Conservation (phyloP, 1,140 invertebrate genomes). For the Monomorium pharaonis region DNA sequence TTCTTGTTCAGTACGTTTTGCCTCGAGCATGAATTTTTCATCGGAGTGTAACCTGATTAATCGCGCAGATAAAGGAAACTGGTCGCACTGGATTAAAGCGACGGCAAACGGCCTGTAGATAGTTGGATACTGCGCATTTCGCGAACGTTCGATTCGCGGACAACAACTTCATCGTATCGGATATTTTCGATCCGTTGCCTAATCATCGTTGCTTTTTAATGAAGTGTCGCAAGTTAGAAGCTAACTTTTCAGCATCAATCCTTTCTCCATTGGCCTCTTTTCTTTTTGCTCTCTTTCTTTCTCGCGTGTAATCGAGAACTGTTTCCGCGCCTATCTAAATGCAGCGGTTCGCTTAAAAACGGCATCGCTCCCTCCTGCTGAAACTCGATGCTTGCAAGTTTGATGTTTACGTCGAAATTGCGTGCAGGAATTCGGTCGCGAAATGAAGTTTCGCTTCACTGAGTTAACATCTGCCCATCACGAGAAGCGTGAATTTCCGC, state of each 20-base stretch:
- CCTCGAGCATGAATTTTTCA: not conserved
- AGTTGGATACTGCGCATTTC: not conserved
- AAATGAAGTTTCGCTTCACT: not conserved
- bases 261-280: not conserved
- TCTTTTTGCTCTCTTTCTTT: too few species aligned
- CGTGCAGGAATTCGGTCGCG: not conserved
- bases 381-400: not conserved
- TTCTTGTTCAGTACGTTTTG: not conserved
- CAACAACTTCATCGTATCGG: not conserved
- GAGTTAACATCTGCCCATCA: not conserved
- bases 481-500: not conserved
- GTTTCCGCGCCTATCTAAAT: not conserved
- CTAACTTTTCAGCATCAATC: not conserved
- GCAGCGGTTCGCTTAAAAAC: not conserved
- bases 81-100: constrained; percentile 35
- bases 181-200: constrained; percentile 16
- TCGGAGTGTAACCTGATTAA: not conserved
- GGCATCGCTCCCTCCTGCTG: not conserved
- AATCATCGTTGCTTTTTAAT: constrained; percentile 17
- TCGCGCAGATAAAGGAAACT: constrained; percentile 35
- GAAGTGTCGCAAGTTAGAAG: not conserved
- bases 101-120: not conserved
- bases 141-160: not conserved
- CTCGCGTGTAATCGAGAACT: not conserved
- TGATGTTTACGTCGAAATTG: constrained; percentile 26